These are phyloP conservation scores for Montipora sp. DNA, from an alignment of 64 coral and sea anemone species.

Conservation along the genomic window DNA sequence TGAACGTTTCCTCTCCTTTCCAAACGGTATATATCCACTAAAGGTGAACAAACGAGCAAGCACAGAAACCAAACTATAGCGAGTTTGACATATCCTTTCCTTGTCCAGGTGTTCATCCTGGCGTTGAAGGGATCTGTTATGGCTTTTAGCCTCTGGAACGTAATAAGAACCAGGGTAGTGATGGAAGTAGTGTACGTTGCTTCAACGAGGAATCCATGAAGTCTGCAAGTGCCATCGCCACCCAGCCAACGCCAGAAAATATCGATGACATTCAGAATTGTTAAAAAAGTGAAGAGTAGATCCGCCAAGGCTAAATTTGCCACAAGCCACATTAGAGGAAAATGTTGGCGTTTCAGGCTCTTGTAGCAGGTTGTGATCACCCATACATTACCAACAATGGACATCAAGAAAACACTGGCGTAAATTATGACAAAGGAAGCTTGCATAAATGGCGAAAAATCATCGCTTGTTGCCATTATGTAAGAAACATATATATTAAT, in stretches of 20 bases:
- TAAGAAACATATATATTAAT: no score
- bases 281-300: slow-evolving; percentile 53
- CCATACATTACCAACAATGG: slow-evolving; percentile 51
- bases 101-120: background rate
- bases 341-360: background rate
- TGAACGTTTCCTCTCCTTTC: background rate
- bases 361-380: slow-evolving; percentile 44
- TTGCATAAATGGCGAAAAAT: background rate
- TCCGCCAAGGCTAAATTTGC: slow-evolving; percentile 62
- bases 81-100: background rate
- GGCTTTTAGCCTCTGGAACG: background rate
- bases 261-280: slow-evolving; percentile 26
- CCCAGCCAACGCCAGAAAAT: slow-evolving; percentile 46
- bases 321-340: slow-evolving; percentile 39
- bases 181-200: slow-evolving; percentile 53
- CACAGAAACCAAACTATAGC: background rate
- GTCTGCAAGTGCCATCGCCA: slow-evolving; percentile 43
- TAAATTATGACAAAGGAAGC: background rate
- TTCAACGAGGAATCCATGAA: slow-evolving; percentile 63
- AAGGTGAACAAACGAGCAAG: background rate
- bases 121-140: slow-evolving; percentile 16
- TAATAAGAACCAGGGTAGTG: slow-evolving; percentile 39
- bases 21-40: background rate
- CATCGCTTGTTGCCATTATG: slow-evolving; percentile 14
- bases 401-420: background rate